Evolutionary conservation across 2,888 invertebrate genomes (phyloP).

Genomic region (Cinara cedri): DNA sequence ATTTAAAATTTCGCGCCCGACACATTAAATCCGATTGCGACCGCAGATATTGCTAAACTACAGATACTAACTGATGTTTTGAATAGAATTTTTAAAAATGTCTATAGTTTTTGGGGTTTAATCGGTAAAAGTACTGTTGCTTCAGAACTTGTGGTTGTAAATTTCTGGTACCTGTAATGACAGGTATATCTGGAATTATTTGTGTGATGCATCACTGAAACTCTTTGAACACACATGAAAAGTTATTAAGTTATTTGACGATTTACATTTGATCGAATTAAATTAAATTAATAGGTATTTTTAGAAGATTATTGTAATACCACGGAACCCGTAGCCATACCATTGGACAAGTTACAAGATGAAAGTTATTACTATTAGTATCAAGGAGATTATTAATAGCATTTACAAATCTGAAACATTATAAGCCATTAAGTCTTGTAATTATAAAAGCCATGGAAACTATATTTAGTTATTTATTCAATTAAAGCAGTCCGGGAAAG

Average conservation of each 20-base stretch:
- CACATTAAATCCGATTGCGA: constrained; percentile 11
- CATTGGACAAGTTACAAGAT: constrained; percentile 3
- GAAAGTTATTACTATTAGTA: constrained; percentile 1
- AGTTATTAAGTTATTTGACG: not conserved
- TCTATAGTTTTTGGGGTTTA: constrained; percentile 13
- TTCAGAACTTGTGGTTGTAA: constrained; percentile 14
- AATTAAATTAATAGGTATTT: constrained; percentile 22
- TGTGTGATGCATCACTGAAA: constrained; percentile 15
- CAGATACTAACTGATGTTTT: not conserved
- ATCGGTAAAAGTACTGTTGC: constrained; percentile 4
- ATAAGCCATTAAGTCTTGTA: constrained; percentile 12
- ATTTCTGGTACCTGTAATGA: not conserved
- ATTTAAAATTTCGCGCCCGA: constrained; percentile 19
- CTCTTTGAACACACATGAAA: not conserved
- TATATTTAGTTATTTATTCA: too few relatives aligned
- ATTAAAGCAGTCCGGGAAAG: too few relatives aligned
- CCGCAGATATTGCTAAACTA: constrained; percentile 1
- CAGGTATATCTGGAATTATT: constrained; percentile 15
- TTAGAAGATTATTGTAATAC: not conserved
- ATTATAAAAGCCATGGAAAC: too few relatives aligned
- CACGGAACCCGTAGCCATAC: constrained; percentile 18
- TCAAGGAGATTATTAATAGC: constrained; percentile 1
- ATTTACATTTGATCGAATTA: constrained; percentile 8
- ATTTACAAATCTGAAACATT: not conserved
- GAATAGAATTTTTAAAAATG: too few relatives aligned